Base-by-base conservation (phyloP, 2,797 vertebrate genomes). In the Microctenopoma stevenorrisi region DNA sequence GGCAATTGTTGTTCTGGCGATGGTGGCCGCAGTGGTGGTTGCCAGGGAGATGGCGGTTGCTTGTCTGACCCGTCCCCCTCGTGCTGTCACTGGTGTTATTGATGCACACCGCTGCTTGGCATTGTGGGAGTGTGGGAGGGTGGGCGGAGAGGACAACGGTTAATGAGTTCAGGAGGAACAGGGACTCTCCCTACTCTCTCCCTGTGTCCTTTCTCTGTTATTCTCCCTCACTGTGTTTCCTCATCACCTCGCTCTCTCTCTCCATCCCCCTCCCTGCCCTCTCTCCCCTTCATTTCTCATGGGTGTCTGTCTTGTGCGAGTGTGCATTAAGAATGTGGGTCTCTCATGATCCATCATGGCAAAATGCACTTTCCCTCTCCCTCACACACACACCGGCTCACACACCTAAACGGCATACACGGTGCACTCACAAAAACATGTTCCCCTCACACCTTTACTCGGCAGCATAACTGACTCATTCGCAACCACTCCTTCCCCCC, bases 121-220 rank as follows among this genome's bases (percentile, higher is more conserved):
- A 91, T 91, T 92, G 91, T 92, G 88, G 90, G 88, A 89, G 89
- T 85, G 84, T 68, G 33, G 84, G 83, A 89, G 88, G 88, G 90
- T 84, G 88, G 86, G 85, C 70, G 64, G 68, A 83, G 85, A 91
- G 89, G 88, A 92, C 87, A 89, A 83, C 82, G 84, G 88, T 90
- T 92, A 93, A 92, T 92, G 92, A 92, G 92, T 92, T 91, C 89
- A 90, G 87, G 85, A 89, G 83, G 83, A 92, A 86, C 67, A 64
- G 85, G 86, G 86, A 85, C 88, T 93, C 86, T 87, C 83, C 86
- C 64, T 64, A 44, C 73, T 73, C 79, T 78, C 84, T 54, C 82
- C 69, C 80, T 82, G 60, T 70, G 25, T 67, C 66, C 63, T 75
- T 56, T 68, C 82, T 82, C 85, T 65, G 62, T 82, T 78, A 68